Base-by-base conservation (phyloP, 2,113 vertebrate genomes). In the Gorsachius goisagi region DNA sequence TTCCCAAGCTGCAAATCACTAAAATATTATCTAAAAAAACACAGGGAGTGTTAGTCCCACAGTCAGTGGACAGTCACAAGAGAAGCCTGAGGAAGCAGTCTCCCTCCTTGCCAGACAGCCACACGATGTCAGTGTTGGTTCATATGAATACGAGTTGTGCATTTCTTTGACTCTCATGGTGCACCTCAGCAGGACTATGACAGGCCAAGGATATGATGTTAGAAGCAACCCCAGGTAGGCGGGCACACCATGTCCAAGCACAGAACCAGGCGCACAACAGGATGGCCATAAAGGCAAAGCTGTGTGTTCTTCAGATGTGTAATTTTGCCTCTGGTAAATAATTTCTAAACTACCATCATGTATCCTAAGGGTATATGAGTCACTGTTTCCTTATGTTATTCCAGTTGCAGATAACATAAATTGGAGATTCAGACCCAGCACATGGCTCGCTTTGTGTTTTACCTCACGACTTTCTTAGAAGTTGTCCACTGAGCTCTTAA, bases 111-210 rank as follows among this genome's bases (percentile, higher is more conserved):
- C 15, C 68, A 37, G n/a, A 44, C 35, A 86, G 60, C 85, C 96
- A 95, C 93, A 84, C 3, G 93, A 63, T 89, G 92, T 95, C 95
- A 90, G 71, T 86, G 5, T 74, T 32, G 44, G 60, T 63, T 88
- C 85, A 45, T 1, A 56, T 12, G 59, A 77, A 44, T 0, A 17
- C 12, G 4, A 63, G 11, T 4, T 19, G 21, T 10, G 24, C 16
- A 4, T 64, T 85, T 47, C n/a, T 20, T 35, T 21, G 17, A 28
- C 27, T 27, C n/a, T 23, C 77, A 2, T 1, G 12, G 11, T 19
- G 20, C 5, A 59, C 7, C 15, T 22, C 2, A 5, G 18, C 14
- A 72, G 56, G 60, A 26, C 47, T 19, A 11, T 8, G 41, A 15
- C 32, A 55, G 33, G 30, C 12, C 47, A 23, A 41, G 35, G 24